Percentiles rank a stretch among this genome's conserved stretches.
Evolutionary conservation across 1,140 invertebrate genomes (phyloP).

Genomic region (Amyelois transitella): DNA sequence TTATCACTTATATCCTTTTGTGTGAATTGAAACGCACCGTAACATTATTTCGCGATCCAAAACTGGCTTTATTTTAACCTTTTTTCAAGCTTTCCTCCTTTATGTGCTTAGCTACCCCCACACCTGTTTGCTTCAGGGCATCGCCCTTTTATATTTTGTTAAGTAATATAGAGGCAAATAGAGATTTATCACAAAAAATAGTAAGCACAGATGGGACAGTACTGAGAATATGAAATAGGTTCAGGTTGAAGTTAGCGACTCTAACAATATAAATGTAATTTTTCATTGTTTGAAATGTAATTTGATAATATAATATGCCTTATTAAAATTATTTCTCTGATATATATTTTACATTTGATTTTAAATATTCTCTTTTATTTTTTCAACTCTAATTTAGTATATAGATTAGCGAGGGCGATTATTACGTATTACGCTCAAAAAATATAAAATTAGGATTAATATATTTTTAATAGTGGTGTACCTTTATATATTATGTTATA

Average conservation of each 20-base stretch:
- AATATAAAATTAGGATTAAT: too few species aligned
- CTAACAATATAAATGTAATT: too few species aligned
- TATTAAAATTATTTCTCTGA: too few species aligned
- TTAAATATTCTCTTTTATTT: too few species aligned
- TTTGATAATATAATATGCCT: neutral
- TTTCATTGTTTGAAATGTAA: too few species aligned
- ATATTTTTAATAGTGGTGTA: too few species aligned
- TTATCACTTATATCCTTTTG: constrained; percentile 11
- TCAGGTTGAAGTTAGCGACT: too few species aligned
- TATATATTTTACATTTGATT: too few species aligned
- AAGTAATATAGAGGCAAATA: constrained; percentile 49
- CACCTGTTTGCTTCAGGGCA: constrained; percentile 65
- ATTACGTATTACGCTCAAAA: too few species aligned
- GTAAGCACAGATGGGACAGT: neutral
- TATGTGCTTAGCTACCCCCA: constrained; percentile 60
- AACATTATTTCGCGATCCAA: constrained; percentile 56
- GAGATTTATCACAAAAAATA: constrained; percentile 1
- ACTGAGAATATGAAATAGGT: constrained; percentile 14
- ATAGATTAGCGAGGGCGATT: too few species aligned
- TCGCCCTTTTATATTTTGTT: constrained; percentile 50
- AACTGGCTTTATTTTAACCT: constrained; percentile 63
- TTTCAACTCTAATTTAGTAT: too few species aligned
- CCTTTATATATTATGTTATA: too few species aligned
- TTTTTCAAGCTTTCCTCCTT: constrained; percentile 65
- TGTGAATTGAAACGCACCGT: constrained; percentile 44